A percentile compares a stretch with the other conserved stretches of the same genome.
Evolutionary conservation across 2,113 vertebrate genomes (phyloP).

Genomic region (Eonycteris spelaea): DNA sequence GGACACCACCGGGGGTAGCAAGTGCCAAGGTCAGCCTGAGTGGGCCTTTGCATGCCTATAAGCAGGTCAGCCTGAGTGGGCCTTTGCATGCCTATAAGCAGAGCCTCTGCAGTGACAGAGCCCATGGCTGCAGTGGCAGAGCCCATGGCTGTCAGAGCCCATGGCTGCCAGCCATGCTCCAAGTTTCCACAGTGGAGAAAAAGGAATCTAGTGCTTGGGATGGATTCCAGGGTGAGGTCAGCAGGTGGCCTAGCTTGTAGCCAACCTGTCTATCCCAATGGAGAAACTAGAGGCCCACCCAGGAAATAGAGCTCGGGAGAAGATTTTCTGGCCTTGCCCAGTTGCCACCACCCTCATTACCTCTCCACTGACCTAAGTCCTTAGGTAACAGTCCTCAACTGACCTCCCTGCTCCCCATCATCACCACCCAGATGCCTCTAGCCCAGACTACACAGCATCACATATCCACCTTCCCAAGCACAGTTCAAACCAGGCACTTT

Average conservation of each 20-base stretch:
- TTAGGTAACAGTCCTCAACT: background rate
- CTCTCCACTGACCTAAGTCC: background rate
- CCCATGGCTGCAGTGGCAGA: background rate
- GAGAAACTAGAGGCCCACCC: background rate
- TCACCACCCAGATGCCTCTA: background rate
- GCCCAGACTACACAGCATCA: background rate
- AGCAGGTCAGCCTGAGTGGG: background rate
- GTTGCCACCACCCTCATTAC: background rate
- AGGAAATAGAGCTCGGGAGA: background rate
- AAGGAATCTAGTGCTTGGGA: background rate
- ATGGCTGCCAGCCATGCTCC: background rate
- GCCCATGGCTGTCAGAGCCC: background rate
- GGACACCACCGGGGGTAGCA: background rate
- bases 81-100: background rate
- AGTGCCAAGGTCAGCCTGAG: background rate
- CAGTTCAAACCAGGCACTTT: background rate
- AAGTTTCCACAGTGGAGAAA: background rate
- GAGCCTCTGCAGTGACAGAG: no score
- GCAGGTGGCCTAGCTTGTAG: background rate
- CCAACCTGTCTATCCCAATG: background rate
- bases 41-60: no score
- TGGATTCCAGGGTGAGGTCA: conserved; percentile 21
- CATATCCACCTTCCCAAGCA: background rate
- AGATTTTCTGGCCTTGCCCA: background rate
- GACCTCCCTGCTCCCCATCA: background rate